These are phyloP conservation scores for Volucella zonaria DNA, from an alignment of 2,888 invertebrate species.

Conservation along the genomic window DNA sequence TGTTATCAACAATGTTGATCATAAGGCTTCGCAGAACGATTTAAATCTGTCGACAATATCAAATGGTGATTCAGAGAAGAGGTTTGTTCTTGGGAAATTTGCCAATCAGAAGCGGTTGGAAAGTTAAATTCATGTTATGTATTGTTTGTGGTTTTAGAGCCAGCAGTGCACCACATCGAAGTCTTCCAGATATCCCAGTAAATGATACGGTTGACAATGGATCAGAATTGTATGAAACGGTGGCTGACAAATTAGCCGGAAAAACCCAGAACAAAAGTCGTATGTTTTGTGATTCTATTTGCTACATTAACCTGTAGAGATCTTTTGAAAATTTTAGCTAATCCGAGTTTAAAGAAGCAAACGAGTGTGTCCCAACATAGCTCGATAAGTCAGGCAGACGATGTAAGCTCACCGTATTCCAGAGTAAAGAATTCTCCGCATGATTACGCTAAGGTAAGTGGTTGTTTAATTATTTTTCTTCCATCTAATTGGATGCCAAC, in stretches of 20 bases:
- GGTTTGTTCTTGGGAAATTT: slow-evolving; percentile 75
- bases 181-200: slow-evolving; percentile 92
- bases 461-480: neutral
- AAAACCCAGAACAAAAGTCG: slow-evolving; percentile 81
- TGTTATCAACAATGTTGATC: slow-evolving; percentile 79
- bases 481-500: no score
- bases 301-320: neutral
- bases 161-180: slow-evolving; percentile 86
- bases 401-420: slow-evolving; percentile 86
- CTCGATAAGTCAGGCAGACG: slow-evolving; percentile 85
- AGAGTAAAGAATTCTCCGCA: slow-evolving; percentile 87
- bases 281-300: slow-evolving; percentile 75
- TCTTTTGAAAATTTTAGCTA: slow-evolving; percentile 75
- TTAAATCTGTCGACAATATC: slow-evolving; percentile 80
- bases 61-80: slow-evolving; percentile 81
- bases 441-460: slow-evolving; percentile 85
- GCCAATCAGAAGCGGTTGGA: neutral
- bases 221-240: slow-evolving; percentile 93
- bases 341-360: slow-evolving; percentile 81
- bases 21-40: slow-evolving; percentile 80
- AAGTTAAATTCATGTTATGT: slow-evolving; percentile 10
- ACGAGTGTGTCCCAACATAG: slow-evolving; percentile 86
- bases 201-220: slow-evolving; percentile 88
- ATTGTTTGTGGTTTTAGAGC: slow-evolving; percentile 77
- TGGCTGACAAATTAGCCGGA: slow-evolving; percentile 85